Conservation (phyloP, 2,888 invertebrate species). For the Rhogogaster chlorosoma region DNA sequence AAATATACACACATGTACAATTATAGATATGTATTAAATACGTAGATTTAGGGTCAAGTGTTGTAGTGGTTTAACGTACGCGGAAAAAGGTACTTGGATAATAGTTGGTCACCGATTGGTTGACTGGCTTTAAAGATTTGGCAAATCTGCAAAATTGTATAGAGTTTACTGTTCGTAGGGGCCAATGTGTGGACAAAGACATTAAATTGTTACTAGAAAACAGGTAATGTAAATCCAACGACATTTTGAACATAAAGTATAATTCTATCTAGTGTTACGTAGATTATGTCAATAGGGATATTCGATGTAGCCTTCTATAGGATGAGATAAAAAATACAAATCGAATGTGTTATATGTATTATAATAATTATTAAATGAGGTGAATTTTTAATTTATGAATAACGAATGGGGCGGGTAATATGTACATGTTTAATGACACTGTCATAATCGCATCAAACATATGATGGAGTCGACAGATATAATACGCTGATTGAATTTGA, state of each 20-base stretch:
- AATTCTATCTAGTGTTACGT: neutral
- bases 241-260: constrained; percentile 1
- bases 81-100: neutral
- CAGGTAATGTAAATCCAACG: neutral
- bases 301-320: constrained; percentile 7
- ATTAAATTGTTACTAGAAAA: neutral
- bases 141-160: neutral
- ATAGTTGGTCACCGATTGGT: constrained; percentile 12
- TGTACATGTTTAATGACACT: constrained; percentile 34
- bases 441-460: neutral
- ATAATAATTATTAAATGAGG: constrained; percentile 19
- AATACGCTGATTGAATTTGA: constrained; percentile 35
- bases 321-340: constrained; percentile 22
- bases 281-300: neutral
- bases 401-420: neutral
- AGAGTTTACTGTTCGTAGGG: constrained; percentile 23
- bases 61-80: neutral
- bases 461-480: neutral
- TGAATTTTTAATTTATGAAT: constrained; percentile 22
- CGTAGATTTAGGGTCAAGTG: neutral
- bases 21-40: neutral
- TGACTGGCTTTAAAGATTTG: constrained; percentile 5
- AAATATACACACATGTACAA: neutral
- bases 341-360: neutral
- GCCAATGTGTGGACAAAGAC: neutral